Percentiles rank a stretch among this genome's conserved stretches.
Conservation (phyloP, 64 coral and sea anemone species). For the Pocillopora verrucosa region DNA sequence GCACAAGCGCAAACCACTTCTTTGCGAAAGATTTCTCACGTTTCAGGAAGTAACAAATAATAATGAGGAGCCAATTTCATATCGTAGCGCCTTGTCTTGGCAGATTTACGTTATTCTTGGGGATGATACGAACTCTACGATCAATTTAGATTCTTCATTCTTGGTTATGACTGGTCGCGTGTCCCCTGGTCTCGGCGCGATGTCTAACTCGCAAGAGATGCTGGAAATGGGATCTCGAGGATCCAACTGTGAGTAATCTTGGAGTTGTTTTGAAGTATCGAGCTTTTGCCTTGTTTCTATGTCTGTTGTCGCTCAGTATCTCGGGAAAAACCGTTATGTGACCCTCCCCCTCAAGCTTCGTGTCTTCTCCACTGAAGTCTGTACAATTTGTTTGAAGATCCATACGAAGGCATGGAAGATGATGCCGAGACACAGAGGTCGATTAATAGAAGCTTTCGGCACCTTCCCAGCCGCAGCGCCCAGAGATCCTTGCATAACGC, state of each 20-base stretch:
- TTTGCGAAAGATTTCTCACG: background rate
- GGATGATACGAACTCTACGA: background rate
- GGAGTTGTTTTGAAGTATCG: background rate
- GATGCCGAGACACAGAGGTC: background rate
- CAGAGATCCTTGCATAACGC: constrained; percentile 9
- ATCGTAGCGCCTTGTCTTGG: background rate
- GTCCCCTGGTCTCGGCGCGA: background rate
- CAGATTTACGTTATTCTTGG: background rate
- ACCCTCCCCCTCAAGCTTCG: background rate
- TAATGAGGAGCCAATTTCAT: background rate
- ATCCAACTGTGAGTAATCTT: background rate
- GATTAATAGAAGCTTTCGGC: background rate
- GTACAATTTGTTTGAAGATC: background rate
- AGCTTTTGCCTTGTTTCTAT: background rate
- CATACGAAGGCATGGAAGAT: background rate
- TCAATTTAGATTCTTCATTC: background rate
- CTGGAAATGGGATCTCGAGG: background rate
- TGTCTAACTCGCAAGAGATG: constrained; percentile 5
- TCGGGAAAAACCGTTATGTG: background rate
- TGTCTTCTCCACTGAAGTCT: background rate
- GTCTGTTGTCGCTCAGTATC: background rate
- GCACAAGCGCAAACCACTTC: background rate
- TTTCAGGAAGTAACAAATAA: constrained; percentile 14
- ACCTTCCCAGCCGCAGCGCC: constrained; percentile 32
- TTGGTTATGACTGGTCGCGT: constrained; percentile 16